A percentile compares a stretch with the other conserved stretches of the same genome.
phyloP scores from a whole-genome alignment of 2,113 vertebrate genomes.

The Perognathus longimembris region DNA sequence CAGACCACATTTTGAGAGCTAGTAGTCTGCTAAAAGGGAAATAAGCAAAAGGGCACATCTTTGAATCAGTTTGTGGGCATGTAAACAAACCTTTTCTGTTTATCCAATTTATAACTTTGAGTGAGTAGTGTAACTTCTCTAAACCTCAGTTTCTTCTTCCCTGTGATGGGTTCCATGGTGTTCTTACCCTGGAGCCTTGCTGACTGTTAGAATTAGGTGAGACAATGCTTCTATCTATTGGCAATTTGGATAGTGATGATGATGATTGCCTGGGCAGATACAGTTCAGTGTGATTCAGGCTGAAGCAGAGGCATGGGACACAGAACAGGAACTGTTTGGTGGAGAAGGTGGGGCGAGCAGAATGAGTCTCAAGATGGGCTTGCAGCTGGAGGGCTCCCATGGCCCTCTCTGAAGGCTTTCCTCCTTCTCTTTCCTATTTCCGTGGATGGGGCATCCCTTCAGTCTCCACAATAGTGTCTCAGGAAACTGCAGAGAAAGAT shows the following conservation, averaged over 20 bases:
- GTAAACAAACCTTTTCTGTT: neutral
- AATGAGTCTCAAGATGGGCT: too few relatives aligned
- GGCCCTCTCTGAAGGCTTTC: neutral
- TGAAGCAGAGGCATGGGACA: neutral
- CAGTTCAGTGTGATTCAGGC: neutral
- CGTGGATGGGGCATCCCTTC: neutral
- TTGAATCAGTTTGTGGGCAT: neutral
- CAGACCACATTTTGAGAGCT: neutral
- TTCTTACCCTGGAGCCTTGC: neutral
- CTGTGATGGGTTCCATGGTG: neutral
- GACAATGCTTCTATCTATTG: neutral
- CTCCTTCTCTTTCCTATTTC: constrained; percentile 28
- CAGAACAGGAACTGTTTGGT: neutral
- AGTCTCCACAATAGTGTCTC: neutral
- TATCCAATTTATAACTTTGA: neutral
- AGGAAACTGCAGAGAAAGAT: neutral
- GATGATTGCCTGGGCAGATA: neutral
- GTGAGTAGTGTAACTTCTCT: neutral
- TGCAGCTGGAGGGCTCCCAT: too few relatives aligned
- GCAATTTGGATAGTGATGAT: neutral
- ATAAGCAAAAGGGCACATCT: neutral
- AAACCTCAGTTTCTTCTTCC: neutral
- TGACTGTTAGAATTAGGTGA: constrained; percentile 11
- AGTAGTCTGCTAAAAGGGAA: neutral
- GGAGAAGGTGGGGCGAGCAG: neutral